Evolutionary conservation across 2,888 invertebrate genomes (phyloP).

Genomic region (Drosophila pseudotalamancana): DNA sequence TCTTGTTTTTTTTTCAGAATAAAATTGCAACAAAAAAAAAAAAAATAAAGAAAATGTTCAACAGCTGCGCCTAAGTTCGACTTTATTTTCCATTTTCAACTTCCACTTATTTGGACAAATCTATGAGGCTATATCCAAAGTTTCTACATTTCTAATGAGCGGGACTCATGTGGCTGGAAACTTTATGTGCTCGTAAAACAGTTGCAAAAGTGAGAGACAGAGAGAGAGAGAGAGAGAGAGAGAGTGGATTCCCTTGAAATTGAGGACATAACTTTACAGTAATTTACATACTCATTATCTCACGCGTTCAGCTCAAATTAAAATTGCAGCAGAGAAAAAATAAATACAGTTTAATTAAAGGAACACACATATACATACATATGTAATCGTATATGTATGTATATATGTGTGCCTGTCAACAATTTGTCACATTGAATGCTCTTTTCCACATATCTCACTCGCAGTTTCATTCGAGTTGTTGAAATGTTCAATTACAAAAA

Average conservation of each 20-base stretch:
- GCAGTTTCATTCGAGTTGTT: constrained; percentile 53
- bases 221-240: no score
- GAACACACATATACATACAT: constrained; percentile 15
- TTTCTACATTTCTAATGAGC: constrained; percentile 65
- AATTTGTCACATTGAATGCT: constrained; percentile 44
- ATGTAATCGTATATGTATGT: background rate
- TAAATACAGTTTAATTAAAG: constrained; percentile 57
- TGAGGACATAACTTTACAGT: constrained; percentile 71
- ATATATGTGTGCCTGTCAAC: constrained; percentile 35
- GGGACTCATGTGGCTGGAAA: constrained; percentile 66
- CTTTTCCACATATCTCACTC: constrained; percentile 14
- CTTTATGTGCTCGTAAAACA: constrained; percentile 70
- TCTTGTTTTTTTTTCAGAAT: background rate
- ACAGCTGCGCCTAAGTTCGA: constrained; percentile 56
- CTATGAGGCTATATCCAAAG: constrained; percentile 57
- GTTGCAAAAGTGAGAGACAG: constrained; percentile 30
- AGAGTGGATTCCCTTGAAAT: no score
- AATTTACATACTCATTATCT: constrained; percentile 77
- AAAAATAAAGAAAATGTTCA: constrained; percentile 1
- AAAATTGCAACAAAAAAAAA: constrained; percentile 5
- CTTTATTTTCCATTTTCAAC: constrained; percentile 16
- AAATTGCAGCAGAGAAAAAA: constrained; percentile 42
- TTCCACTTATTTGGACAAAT: constrained; percentile 48
- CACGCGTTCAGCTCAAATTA: constrained; percentile 49
- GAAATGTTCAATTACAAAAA: constrained; percentile 43